Evolutionary conservation across 2,797 vertebrate species (phyloP).

Genomic region (Syndactyla subalaris): DNA sequence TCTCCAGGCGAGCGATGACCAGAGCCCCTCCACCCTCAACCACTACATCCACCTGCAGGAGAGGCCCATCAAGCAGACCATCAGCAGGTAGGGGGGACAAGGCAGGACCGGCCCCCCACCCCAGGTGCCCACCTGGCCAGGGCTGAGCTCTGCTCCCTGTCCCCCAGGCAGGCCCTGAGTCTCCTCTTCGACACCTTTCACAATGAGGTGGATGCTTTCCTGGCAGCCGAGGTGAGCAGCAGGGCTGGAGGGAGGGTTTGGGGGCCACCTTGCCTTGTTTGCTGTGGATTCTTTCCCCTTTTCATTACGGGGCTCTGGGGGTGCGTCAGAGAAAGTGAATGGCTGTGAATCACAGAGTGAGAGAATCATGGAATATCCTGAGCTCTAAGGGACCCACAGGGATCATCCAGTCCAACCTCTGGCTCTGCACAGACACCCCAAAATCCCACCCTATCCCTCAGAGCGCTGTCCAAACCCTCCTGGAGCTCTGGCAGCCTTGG

Average conservation of each 20-base stretch:
- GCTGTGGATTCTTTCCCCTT: no score
- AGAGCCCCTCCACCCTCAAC: conserved; percentile 90
- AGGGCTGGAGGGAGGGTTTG: neutral
- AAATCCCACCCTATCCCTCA: neutral
- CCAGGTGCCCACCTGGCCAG: accelerated
- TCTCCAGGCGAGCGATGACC: conserved; percentile 86
- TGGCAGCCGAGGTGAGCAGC: conserved; percentile 86
- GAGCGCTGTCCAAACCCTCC: neutral
- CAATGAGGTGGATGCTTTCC: conserved; percentile 91
- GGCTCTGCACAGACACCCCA: neutral
- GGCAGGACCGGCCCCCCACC: accelerated
- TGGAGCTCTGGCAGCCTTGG: neutral
- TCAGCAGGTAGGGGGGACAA: conserved; percentile 83
- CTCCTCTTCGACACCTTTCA: conserved; percentile 95
- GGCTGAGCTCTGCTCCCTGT: conserved; percentile 1
- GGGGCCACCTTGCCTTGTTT: neutral
- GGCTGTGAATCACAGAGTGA: neutral
- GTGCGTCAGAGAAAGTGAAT: neutral
- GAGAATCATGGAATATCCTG: neutral
- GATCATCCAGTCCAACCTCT: no score
- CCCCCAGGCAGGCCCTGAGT: conserved; percentile 89
- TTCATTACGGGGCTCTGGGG: neutral
- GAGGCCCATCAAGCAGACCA: conserved; percentile 93
- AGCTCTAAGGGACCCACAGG: neutral
- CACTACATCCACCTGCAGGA: conserved; percentile 93